Evolutionary conservation across 2,797 vertebrate genomes (phyloP), one percentile per base, ranked within the genome.

Genomic region (Lindbergichthys nudifrons): DNA sequence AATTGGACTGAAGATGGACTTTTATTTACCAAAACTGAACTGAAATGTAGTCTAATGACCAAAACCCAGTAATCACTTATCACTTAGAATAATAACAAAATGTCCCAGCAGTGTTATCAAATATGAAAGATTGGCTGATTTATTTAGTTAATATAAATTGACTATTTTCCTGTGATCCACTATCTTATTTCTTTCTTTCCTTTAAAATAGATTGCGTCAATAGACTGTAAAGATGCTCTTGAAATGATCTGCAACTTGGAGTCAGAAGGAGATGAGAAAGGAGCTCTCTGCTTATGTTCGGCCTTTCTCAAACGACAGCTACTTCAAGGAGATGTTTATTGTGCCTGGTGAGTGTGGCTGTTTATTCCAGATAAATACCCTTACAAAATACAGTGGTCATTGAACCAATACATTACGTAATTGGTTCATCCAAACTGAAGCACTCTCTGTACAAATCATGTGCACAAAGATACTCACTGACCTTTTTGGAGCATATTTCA

Each of bases 201-300:
- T 62, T 19, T 45, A 42, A n/a, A 4, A 45, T n/a, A 95, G 95
- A 95, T 95, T 84, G 87, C 92, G 11, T 89, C 97, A 84, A 96
- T 99, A 89, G 98, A 99, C 94, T 99, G 98, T 88, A 99, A 99
- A 95, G 98, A 99, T 92, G 98, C 98, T 66, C 93, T 99, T 81
- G 98, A 99, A 92, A 99, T 99, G 98, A 99, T 99, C 82, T 99
- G 98, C 93, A 99, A 99, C 91, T 93, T 99, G 74, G 98, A 99
- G 92, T 99, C 98, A 2, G 98, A 99, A 77, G 98, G 96, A 78
- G 97, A 99, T 68, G 98, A 98, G 90, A 99, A 97, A 91, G 98
- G 94, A 88, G 98, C 98, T 87, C 93, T 99, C 46, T 96, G 96
- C 85, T 92, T 99, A 73, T 99, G 98, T 88, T 96, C 98, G 70